These are phyloP conservation scores for Taurulus bubalis DNA, from an alignment of 2,113 vertebrate species.

Conservation along the genomic window DNA sequence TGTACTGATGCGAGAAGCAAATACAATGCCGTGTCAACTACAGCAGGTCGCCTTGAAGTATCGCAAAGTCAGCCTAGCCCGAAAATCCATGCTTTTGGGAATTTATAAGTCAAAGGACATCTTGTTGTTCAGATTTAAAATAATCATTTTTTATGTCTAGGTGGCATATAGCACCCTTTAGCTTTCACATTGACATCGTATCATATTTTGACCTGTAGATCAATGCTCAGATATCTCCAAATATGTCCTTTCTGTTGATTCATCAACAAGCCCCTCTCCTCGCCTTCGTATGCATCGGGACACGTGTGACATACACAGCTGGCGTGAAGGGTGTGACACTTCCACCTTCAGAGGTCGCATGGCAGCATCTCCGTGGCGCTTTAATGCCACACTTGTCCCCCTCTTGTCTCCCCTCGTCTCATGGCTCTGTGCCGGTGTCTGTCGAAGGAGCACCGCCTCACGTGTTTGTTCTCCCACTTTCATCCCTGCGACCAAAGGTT, in stretches of 20 bases:
- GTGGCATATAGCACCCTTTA: neutral
- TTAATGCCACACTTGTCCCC: slow-evolving; percentile 50
- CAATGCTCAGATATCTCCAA: neutral
- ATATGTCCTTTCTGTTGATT: neutral
- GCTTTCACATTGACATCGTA: neutral
- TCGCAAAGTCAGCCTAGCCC: neutral
- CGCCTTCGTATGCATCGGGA: neutral
- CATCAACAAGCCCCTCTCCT: neutral
- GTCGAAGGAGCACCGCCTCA: slow-evolving; percentile 39
- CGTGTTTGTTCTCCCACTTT: slow-evolving; percentile 31
- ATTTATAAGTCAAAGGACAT: neutral
- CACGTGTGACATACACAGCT: slow-evolving; percentile 31
- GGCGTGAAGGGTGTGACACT: slow-evolving; percentile 12
- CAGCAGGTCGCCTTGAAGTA: neutral
- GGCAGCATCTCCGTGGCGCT: slow-evolving; percentile 30
- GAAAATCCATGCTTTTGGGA: neutral
- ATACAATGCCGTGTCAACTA: neutral
- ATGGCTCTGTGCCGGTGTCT: slow-evolving; percentile 30
- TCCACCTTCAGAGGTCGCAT: slow-evolving; percentile 64
- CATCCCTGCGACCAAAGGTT: slow-evolving; percentile 53
- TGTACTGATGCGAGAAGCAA: neutral
- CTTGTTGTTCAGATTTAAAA: neutral
- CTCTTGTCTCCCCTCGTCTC: slow-evolving; percentile 23
- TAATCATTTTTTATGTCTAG: neutral
- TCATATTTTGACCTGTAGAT: neutral